Base-by-base conservation (phyloP, 2,888 invertebrate genomes). In the Macaria liturata region DNA sequence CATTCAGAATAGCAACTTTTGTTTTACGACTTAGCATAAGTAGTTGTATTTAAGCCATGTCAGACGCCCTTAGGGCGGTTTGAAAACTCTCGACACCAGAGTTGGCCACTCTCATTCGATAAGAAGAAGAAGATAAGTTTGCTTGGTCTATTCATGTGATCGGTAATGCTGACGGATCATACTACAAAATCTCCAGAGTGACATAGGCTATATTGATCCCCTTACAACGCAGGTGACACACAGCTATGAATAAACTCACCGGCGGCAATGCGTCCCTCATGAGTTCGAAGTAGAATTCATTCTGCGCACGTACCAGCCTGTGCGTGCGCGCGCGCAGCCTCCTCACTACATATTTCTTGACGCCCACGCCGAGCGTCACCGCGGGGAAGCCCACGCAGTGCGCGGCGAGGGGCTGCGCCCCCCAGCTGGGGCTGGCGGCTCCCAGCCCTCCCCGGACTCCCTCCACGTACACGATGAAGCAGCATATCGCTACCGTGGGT, bases 321-420 rank as follows among this genome's bases (percentile, higher is more conserved):
- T 98, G 98, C 81, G 96, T 96, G 69, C 98, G 94, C 94, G 97
- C 94, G 81, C 98, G 94, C 94, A 98, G 95, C 89, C 97, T 94
- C 86, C 96, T 97, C 70, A 97, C 96, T 66, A 98, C 95, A 82
- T 97, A 97, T 82, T 97, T 96, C 94, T 98, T 98, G 78, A 98
- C 97, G 76, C 98, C 97, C 92, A 98, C 98, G 71, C 99, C 98
- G 81, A 99, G 94, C 72, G 98, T 97, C 53, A 98, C 97, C 70
- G 97, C 97, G 59, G 98, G 98, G 94, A 98, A 99, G 59, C 91
- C 94, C 87, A 93, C 95, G 98, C 98, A 60, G 91, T 99, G 98
- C 69, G 98, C 98, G 72, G 98, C 98, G 90, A 99, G 98, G 70
- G 98, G 98, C 84, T 98, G 94, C 46, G 57, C 57, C 92, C 97